Base-by-base conservation (phyloP, 1,140 invertebrate species). In the Monochamus saltuarius region DNA sequence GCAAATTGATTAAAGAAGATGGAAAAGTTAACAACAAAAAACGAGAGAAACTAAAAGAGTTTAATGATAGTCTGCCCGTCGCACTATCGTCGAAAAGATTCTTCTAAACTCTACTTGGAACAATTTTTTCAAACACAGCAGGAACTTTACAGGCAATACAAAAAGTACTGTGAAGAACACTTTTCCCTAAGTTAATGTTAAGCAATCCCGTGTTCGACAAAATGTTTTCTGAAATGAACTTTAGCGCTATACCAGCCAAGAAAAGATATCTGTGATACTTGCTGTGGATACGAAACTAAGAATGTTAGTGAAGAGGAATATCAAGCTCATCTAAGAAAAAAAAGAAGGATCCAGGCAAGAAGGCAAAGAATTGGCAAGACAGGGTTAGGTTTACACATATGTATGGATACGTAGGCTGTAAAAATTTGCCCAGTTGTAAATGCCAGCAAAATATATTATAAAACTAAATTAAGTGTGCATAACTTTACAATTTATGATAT, bases 401-500 rank as follows among this genome's bases (percentile, higher is more conserved):
- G 67, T 17, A 66, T 68, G 56, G 74, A 78, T 70, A 35, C 76
- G 11, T 68, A 77, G 70, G 70, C 71, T 42, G 74, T 79, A 9
- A 73, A 75, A 62, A 56, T 76, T 22, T 67, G 57, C 35, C 77
- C 76, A 55, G 58, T 55, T 56, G 34, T 77, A 34, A 72, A 73
- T 22, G 74, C 75, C n/a, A 72, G 66, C 65, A 69, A 68, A 40
- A 46, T 78, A 22, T 79, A 80, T 65, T 79, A 74, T 64, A 80
- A 77, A 67, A 75, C 68, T 7, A 80, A 79, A 59, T 61, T 79
- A 35, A 38, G 59, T 9, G 59, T 74, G 10, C 75, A 79, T 67
- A 80, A 80, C 65, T 79, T 77, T 56, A 77, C 75, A 19, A 54
- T 79, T 40, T 80, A 74, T 62, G 73, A 80, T 63, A 22, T 78